Conservation (phyloP, 2,888 invertebrate genomes). For the Latrodectus elegans region DNA sequence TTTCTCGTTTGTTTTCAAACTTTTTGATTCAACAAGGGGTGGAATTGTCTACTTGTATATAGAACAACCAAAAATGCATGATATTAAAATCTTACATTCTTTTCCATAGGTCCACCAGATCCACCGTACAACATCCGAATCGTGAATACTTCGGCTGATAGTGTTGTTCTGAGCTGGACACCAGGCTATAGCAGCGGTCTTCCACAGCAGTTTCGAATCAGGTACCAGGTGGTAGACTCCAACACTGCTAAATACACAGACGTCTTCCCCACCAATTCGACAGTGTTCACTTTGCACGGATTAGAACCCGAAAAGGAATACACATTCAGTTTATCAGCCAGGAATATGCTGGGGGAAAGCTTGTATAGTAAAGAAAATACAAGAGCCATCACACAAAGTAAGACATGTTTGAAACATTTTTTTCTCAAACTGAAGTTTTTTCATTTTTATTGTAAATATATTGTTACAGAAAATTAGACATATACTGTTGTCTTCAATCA, state of each 20-base stretch:
- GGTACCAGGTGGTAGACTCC: constrained; percentile 78
- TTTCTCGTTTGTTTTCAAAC: too few relatives aligned
- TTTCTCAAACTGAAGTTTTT: neutral
- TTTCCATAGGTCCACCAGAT: constrained; percentile 75
- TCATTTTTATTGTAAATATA: neutral
- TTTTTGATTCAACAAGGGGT: too few relatives aligned
- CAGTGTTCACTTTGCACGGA: constrained; percentile 82
- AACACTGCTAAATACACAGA: constrained; percentile 81
- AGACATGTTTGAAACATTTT: constrained; percentile 76
- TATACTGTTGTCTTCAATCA: neutral
- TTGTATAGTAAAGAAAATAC: constrained; percentile 87
- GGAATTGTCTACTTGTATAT: neutral
- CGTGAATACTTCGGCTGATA: constrained; percentile 90
- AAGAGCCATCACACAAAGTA: constrained; percentile 90
- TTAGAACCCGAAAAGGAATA: constrained; percentile 89
- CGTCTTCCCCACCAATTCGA: constrained; percentile 81
- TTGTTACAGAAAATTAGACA: neutral
- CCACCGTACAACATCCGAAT: constrained; percentile 77
- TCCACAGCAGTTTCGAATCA: constrained; percentile 85
- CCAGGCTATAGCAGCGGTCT: constrained; percentile 96
- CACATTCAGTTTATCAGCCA: constrained; percentile 90
- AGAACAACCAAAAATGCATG: neutral
- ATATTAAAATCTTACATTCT: neutral
- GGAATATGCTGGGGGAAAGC: constrained; percentile 90
- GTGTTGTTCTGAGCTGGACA: constrained; percentile 89